Percentiles rank a stretch among this genome's conserved stretches.
Conservation (phyloP, 2,888 invertebrate genomes). For the Microplitis manilae region DNA sequence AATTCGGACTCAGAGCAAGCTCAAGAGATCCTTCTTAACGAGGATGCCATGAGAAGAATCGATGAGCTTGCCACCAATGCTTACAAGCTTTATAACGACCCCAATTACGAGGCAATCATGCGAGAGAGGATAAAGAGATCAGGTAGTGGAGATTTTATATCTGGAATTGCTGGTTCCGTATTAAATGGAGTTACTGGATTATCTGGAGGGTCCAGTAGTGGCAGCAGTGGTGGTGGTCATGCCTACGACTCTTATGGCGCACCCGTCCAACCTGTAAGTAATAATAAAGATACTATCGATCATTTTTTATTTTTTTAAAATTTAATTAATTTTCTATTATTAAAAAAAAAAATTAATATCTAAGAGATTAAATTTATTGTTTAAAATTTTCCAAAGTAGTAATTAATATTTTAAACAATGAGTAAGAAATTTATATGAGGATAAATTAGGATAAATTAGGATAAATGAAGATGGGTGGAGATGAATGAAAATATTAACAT, state of each 20-base stretch:
- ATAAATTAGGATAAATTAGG: too few species aligned
- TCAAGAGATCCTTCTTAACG: constrained; percentile 45
- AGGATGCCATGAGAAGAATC: constrained; percentile 50
- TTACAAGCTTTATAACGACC: constrained; percentile 55
- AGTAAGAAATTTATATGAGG: too few species aligned
- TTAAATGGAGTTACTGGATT: constrained; percentile 62
- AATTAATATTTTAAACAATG: too few species aligned
- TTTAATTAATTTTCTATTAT: too few species aligned
- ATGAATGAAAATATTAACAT: too few species aligned
- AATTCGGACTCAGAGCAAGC: constrained; percentile 41
- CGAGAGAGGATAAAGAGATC: constrained; percentile 62
- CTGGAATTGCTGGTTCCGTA: constrained; percentile 65
- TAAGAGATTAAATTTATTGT: too few species aligned
- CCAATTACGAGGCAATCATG: constrained; percentile 57
- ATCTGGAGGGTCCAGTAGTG: constrained; percentile 60
- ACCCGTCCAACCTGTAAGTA: constrained; percentile 50
- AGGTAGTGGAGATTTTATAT: constrained; percentile 56
- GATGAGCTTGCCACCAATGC: constrained; percentile 50
- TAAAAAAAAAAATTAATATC: too few species aligned
- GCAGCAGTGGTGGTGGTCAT: constrained; percentile 47
- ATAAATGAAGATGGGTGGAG: too few species aligned
- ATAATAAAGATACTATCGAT: background rate
- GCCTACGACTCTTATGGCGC: constrained; percentile 48
- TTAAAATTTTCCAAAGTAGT: too few species aligned
- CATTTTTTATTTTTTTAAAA: constrained; percentile 2